Conservation (phyloP, 53 echinoderm and acorn worm genomes). For the Echinometra lucunter region DNA sequence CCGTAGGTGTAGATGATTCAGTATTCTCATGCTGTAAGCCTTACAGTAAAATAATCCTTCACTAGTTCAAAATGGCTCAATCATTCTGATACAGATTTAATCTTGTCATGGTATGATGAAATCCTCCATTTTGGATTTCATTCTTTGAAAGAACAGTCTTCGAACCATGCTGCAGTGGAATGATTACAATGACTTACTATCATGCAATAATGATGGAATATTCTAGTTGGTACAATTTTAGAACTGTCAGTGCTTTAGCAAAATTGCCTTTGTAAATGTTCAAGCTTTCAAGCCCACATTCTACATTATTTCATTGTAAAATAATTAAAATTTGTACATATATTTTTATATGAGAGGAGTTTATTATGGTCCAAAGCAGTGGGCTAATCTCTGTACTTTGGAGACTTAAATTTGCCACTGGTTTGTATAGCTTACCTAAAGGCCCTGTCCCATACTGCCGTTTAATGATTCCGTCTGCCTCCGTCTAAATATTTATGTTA, state of each 20-base stretch:
- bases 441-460: no score
- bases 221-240: not conserved
- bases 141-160: not conserved
- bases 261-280: not conserved
- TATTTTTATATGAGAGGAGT: constrained; percentile 47
- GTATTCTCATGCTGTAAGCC: not conserved
- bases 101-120: no score
- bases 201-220: not conserved
- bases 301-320: constrained; percentile 28
- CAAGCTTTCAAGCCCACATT: not conserved
- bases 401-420: not conserved
- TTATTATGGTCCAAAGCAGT: constrained; percentile 2
- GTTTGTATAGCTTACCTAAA: not conserved
- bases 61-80: not conserved
- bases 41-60: not conserved
- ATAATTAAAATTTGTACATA: not conserved
- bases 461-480: no score
- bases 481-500: no score
- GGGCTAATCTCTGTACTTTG: not conserved
- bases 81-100: not conserved
- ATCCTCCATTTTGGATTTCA: not conserved
- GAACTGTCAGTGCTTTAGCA: not conserved
- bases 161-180: not conserved
- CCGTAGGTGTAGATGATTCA: not conserved
- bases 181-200: not conserved